Base-by-base conservation (phyloP, 2,888 invertebrate genomes). In the Drosophila neotestacea region DNA sequence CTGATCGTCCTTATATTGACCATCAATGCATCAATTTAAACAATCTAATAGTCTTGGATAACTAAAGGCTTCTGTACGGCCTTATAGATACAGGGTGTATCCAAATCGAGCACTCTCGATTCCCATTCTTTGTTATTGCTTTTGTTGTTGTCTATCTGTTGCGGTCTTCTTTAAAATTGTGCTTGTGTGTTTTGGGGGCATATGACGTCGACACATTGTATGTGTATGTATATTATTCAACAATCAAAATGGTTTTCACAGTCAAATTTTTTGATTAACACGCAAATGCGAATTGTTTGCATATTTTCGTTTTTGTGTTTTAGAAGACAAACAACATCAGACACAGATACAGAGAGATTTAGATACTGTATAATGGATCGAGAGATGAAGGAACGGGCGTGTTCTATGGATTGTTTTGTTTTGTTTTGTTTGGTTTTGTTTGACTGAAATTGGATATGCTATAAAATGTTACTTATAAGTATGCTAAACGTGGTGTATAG, bases 261-360 rank as follows among this genome's bases (percentile, higher is more conserved):
- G 80, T 72, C 89, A 89, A 89, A 89, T 89, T 88, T 85, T 78
- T 89, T 88, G 86, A 85, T 89, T 88, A 89, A 85, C 85, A 85
- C 78, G 70, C 88, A 85, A 85, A 85, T 85, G 89, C 78, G 89
- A 85, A 85, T 85, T 85, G 89, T 85, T 85, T 77, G 89, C 85
- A 89, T 85, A 85, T 85, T 89, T 89, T 88, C 74, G 65, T 64
- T 77, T 38, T 70, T 75, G 72, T 79, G 69, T 88, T 13, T 63
- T 61, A 73, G 63, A 64, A 79, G 79, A 75, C 65, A 77, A 80
- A 70, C 67, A 76, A 76, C 76, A 66, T 48, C 51, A 73, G 61
- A 63, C 48, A 63, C 56, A 68, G 55, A 63, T 39, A 67, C 62
- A 61, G 10, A 36, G 4, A 56, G 34, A 56, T 7, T 11, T 13